phyloP scores from a whole-genome alignment of 2,888 invertebrate genomes.

The Watsonalla cultraria region DNA sequence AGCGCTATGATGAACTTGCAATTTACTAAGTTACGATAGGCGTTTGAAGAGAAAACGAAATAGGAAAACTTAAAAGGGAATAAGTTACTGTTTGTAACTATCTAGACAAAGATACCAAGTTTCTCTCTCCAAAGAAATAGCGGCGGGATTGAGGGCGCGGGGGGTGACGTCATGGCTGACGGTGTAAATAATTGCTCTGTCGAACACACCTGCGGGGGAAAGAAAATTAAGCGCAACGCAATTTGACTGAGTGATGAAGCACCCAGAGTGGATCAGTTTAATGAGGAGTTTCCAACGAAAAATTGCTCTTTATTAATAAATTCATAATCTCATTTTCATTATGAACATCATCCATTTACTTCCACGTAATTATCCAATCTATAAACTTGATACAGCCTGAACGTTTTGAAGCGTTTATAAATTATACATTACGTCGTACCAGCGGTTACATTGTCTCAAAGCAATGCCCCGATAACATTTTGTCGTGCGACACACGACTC shows the following conservation, averaged over 20 bases:
- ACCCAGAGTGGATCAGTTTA: conserved; percentile 73
- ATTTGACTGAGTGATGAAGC: conserved; percentile 78
- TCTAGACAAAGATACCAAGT: conserved; percentile 56
- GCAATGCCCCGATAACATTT: conserved; percentile 41
- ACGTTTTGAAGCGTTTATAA: conserved; percentile 21
- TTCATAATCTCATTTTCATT: conserved; percentile 56
- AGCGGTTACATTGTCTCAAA: conserved; percentile 29
- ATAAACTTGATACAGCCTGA: conserved; percentile 30
- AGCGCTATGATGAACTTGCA: conserved; percentile 22
- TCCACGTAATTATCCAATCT: conserved; percentile 39
- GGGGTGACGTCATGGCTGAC: conserved; percentile 67
- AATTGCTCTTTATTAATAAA: conserved; percentile 61
- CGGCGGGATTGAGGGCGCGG: conserved; percentile 26
- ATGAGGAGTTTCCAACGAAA: conserved; percentile 72
- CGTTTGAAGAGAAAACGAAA: conserved; percentile 35
- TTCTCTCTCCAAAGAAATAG: conserved; percentile 49
- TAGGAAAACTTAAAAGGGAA: conserved; percentile 45
- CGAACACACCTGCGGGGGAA: conserved; percentile 77
- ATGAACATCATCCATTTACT: conserved; percentile 46
- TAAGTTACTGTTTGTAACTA: conserved; percentile 56
- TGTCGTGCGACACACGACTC: conserved; percentile 44
- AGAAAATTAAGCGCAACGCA: conserved; percentile 79
- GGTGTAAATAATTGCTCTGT: conserved; percentile 78
- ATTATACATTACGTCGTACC: conserved; percentile 15
- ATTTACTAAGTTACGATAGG: conserved; percentile 35